Base-by-base conservation (phyloP, 23 tunicate species). In the Oikopleura dioica region DNA sequence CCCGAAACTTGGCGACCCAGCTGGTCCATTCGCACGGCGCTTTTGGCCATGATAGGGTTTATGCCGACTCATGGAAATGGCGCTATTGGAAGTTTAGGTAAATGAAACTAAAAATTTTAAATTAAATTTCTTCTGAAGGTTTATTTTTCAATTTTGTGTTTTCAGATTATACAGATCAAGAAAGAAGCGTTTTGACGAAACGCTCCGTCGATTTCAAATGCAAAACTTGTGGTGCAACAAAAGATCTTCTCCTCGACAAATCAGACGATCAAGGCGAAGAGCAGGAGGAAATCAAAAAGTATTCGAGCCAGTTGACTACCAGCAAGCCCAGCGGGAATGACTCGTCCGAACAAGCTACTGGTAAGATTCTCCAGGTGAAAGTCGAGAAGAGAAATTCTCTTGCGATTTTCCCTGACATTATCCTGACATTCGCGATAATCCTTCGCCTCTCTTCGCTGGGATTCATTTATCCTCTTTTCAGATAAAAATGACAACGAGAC, bases 1-100 rank as follows among this genome's bases (percentile, higher is more conserved):
- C 99, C 99, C 1, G 99, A 94, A 77, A 83, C 88, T 35, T 94
- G 99, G 99, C 95, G 87, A 76, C 99, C 99, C 0, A 83, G 89
- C 77, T 94, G 99, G 99, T 29, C 78, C 78, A 80, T 86, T 29
- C 81, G 99, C 51, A 94, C 99, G 24, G 99, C 99, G 1, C 83
- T 94, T 23, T 76, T 94, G 58, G 99, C 99, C 36, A 81, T 94
- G 9, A 94, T 94, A 75, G 99, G 88, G 1, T 94, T 94, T 68
- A 82, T 94, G 88, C 88, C 95, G 23, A 83, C 99, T 0, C 84
- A 86, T 72, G 95, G 95, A 38, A 92, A 94, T 38, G 99, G 99
- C 38, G 89, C 99, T 44, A 86, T 94, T 51, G 99, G 99, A 37
- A 63, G 72, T 63, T 63, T 63, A 63, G 72, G 72, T 63, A 63